These are phyloP conservation scores for Otus scops DNA, from an alignment of 2,797 vertebrate species.

Conservation along the genomic window DNA sequence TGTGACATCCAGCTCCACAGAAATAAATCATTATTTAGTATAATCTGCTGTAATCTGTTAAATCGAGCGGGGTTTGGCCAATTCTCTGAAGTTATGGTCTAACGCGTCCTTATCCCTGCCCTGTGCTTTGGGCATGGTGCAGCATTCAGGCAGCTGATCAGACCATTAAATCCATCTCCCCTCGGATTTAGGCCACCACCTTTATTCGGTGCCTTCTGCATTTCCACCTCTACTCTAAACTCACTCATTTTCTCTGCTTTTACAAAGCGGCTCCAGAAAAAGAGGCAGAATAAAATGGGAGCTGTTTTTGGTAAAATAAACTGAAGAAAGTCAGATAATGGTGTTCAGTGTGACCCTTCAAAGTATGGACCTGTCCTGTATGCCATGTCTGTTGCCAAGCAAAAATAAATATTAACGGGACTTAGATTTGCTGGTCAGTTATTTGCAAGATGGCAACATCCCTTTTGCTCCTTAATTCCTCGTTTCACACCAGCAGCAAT, in stretches of 20 bases:
- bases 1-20: background rate
- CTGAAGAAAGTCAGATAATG: rapidly evolving
- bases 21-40: background rate
- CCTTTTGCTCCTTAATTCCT: background rate
- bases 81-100: background rate
- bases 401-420: background rate
- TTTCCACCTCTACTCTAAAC: rapidly evolving
- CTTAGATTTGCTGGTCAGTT: background rate
- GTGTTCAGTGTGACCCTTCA: background rate
- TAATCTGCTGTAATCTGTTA: constrained; percentile 3
- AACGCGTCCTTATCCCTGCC: background rate
- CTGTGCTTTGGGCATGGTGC: background rate
- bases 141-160: background rate
- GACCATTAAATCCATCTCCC: background rate
- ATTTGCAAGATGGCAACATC: too few species aligned
- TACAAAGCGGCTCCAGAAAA: background rate
- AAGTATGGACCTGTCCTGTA: background rate
- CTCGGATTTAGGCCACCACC: rapidly evolving
- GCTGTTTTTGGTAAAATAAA: background rate
- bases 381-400: background rate
- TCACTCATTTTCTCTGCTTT: background rate
- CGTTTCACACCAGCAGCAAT: too few species aligned
- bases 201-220: background rate
- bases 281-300: background rate
- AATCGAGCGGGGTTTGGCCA: rapidly evolving